Percentiles rank a stretch among this genome's conserved stretches.
phyloP scores from a whole-genome alignment of 2,888 invertebrate species.

The Drosophila koepferae region DNA sequence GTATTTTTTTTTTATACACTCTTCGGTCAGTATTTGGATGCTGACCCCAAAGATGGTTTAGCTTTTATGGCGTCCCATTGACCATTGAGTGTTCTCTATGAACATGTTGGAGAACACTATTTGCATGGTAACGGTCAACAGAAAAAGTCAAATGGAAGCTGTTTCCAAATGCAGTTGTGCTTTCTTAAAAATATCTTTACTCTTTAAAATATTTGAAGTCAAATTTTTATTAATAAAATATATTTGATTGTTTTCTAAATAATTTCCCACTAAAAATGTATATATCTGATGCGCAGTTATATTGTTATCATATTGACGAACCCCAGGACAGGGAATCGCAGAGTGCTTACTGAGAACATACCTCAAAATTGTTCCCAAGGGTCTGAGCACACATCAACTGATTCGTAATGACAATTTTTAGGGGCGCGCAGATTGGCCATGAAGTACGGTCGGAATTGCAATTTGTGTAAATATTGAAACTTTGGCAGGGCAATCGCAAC shows the following conservation, averaged over 20 bases:
- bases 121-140: slow-evolving; percentile 22
- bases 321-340: slow-evolving; percentile 3
- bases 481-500: slow-evolving; percentile 40
- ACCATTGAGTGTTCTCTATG: slow-evolving; percentile 45
- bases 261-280: neutral
- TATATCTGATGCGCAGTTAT: slow-evolving; percentile 7
- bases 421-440: slow-evolving; percentile 55
- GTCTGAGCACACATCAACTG: slow-evolving; percentile 46
- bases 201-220: neutral
- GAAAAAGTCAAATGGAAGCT: neutral
- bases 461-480: slow-evolving; percentile 81
- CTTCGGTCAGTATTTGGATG: slow-evolving; percentile 62
- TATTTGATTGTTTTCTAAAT: neutral
- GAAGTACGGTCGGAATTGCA: slow-evolving; percentile 68
- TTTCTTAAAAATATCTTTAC: neutral
- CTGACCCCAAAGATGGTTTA: slow-evolving; percentile 53
- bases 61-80: slow-evolving; percentile 45
- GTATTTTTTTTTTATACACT: slow-evolving; percentile 53
- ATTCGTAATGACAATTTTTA: slow-evolving; percentile 58
- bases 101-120: slow-evolving; percentile 13
- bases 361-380: slow-evolving; percentile 67
- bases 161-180: neutral
- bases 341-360: slow-evolving; percentile 40
- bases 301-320: slow-evolving; percentile 32
- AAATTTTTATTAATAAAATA: neutral